Conservation (phyloP, 2,113 vertebrate species). For the Gallinago jamesoni region DNA sequence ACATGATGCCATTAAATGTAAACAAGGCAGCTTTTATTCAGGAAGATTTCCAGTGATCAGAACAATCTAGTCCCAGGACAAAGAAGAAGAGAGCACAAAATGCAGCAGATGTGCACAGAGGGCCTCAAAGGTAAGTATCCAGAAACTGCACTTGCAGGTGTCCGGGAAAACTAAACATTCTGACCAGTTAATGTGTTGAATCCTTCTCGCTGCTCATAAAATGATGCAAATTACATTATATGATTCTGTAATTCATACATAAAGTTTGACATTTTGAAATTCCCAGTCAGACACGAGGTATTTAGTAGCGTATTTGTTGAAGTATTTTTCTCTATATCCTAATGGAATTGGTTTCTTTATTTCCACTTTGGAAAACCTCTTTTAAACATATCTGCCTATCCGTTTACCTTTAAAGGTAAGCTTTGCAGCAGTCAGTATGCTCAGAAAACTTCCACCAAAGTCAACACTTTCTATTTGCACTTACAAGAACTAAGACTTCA, state of each 20-base stretch:
- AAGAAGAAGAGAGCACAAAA: neutral
- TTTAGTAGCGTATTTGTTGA: neutral
- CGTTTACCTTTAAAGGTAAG: neutral
- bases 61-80: neutral
- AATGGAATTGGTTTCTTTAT: neutral
- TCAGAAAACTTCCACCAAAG: neutral
- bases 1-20: neutral
- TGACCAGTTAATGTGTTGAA: neutral
- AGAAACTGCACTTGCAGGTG: neutral
- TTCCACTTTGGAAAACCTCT: neutral
- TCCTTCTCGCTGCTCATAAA: neutral
- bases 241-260: neutral
- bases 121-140: neutral
- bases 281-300: neutral
- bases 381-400: neutral
- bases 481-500: neutral
- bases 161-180: neutral
- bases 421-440: neutral
- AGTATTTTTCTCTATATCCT: neutral
- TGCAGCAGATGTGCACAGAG: neutral
- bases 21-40: neutral
- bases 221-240: neutral
- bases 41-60: neutral
- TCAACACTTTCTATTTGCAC: neutral
- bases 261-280: neutral